phyloP scores from a whole-genome alignment of 1,140 invertebrate genomes.

The Trissolcus basalis region DNA sequence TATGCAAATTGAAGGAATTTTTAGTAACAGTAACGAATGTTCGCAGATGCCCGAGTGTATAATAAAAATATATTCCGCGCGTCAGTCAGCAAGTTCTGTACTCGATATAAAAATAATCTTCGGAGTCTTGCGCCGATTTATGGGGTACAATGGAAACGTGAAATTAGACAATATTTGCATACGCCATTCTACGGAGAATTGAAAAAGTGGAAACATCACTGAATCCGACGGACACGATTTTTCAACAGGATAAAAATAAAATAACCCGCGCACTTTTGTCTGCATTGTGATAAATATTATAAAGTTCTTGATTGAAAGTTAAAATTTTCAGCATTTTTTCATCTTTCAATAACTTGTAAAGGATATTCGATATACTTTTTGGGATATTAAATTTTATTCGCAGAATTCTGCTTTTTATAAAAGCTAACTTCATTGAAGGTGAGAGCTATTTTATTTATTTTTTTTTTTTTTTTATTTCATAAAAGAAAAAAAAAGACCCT shows the following conservation, averaged over 20 bases:
- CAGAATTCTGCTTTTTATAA: too few species aligned
- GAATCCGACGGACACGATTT: conserved; percentile 14
- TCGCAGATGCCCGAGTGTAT: conserved; percentile 24
- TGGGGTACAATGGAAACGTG: conserved; percentile 3
- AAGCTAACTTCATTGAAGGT: too few species aligned
- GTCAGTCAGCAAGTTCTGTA: conserved; percentile 26
- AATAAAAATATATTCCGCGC: conserved; percentile 54
- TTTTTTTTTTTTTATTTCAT: too few species aligned
- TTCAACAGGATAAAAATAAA: too few species aligned
- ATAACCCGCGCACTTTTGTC: too few species aligned
- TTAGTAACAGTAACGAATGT: conserved; percentile 54
- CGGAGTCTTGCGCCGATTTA: conserved; percentile 39
- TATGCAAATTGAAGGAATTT: conserved; percentile 58
- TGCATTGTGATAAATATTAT: too few species aligned
- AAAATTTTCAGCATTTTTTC: too few species aligned
- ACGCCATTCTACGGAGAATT: not conserved
- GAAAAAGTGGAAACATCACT: not conserved
- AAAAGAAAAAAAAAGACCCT: conserved; percentile 23
- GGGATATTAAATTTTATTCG: too few species aligned
- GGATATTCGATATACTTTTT: too few species aligned
- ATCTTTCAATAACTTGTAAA: too few species aligned
- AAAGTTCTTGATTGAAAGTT: too few species aligned
- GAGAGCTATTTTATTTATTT: too few species aligned
- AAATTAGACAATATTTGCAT: conserved; percentile 37
- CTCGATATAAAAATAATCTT: conserved; percentile 50